These are phyloP conservation scores for Sebastes steindachneri DNA, from an alignment of 2,797 vertebrate species.

Conservation along the genomic window DNA sequence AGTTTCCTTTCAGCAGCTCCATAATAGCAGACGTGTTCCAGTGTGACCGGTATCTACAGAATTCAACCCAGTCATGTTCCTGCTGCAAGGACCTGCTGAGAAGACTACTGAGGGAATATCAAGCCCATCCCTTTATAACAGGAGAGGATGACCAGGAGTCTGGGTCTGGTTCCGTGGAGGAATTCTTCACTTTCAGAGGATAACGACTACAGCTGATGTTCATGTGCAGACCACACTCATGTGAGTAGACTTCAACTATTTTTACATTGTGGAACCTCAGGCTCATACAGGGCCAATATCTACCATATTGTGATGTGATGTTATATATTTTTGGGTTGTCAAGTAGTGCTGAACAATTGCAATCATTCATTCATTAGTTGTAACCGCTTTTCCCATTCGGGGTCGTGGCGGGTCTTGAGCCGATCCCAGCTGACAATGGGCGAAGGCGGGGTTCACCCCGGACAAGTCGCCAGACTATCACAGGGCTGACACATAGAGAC, in stretches of 20 bases:
- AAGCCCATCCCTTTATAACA: background rate
- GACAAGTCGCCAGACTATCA: no score
- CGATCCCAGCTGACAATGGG: no score
- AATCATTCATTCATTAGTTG: background rate
- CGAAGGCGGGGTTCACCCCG: no score
- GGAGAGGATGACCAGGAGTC: accelerated
- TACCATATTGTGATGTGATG: background rate
- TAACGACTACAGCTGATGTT: background rate
- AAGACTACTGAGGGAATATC: background rate
- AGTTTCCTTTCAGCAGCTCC: constrained; percentile 17
- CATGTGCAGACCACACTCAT: background rate
- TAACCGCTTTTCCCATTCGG: no score
- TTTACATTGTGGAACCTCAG: background rate
- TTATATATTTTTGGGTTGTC: background rate
- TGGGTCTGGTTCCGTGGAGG: background rate
- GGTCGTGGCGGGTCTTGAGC: no score
- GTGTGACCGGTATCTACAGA: background rate
- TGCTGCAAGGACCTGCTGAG: constrained; percentile 28
- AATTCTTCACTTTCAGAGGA: no score
- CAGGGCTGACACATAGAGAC: no score
- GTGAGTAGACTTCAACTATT: background rate
- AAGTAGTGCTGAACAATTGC: background rate
- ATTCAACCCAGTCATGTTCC: background rate
- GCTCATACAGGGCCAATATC: background rate
- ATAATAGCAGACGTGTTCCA: background rate